Evolutionary conservation across 2,797 vertebrate genomes (phyloP).

Genomic region (Xiphophorus birchmanni): DNA sequence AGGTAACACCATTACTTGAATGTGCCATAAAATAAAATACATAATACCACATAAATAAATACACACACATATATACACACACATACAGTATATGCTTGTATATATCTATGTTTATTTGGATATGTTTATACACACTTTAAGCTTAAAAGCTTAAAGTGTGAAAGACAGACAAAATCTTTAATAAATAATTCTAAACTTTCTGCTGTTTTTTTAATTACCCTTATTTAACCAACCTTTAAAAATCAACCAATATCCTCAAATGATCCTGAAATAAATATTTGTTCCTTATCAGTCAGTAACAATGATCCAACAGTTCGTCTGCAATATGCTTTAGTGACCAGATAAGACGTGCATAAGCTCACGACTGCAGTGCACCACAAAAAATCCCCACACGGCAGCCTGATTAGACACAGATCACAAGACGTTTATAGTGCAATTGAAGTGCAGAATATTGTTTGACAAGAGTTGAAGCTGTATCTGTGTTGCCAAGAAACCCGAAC

Average conservation of each 20-base stretch:
- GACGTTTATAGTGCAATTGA: constrained; percentile 47
- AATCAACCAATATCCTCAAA: constrained; percentile 2
- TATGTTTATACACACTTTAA: too few species aligned
- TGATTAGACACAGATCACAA: constrained; percentile 22
- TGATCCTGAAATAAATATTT: constrained; percentile 26
- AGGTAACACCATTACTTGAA: too few species aligned
- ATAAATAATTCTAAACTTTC: background rate
- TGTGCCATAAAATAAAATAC: too few species aligned
- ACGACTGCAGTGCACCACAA: constrained; percentile 13
- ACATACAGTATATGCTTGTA: background rate
- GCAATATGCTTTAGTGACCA: constrained; percentile 10
- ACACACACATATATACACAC: background rate
- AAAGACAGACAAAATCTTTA: background rate
- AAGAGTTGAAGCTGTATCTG: background rate
- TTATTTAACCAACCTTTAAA: background rate
- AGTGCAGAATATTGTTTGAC: constrained; percentile 29
- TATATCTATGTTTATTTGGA: background rate
- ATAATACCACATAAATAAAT: background rate
- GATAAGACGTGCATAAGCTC: constrained; percentile 47
- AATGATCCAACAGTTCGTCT: constrained; percentile 13
- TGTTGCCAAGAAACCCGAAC: background rate
- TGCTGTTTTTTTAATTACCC: background rate
- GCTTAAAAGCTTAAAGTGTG: background rate
- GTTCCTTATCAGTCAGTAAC: constrained; percentile 20
- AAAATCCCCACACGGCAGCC: background rate